A percentile compares a stretch with the other conserved stretches of the same genome.
phyloP scores from a whole-genome alignment of 2,797 vertebrate genomes.

The Pipistrellus pygmaeus region DNA sequence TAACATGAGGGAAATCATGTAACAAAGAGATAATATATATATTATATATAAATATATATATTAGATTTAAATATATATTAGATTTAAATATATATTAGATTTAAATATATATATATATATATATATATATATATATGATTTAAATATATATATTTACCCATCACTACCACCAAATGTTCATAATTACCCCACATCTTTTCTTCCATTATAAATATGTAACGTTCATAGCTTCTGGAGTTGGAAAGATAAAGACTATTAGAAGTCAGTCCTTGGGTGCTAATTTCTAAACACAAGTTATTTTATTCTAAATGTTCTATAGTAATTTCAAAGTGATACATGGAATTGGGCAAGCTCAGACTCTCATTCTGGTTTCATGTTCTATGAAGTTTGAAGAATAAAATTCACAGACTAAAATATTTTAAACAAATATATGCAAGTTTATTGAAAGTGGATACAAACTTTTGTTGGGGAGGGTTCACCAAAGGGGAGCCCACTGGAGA shows the following conservation, averaged over 20 bases:
- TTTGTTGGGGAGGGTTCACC: too few species aligned
- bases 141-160: not conserved
- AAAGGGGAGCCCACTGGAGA: too few species aligned
- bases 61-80: too few species aligned
- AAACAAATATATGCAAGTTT: too few species aligned
- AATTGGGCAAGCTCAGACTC: too few species aligned
- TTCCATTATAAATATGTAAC: not conserved
- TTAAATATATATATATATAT: not conserved
- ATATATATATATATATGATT: too few species aligned
- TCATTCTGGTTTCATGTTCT: too few species aligned
- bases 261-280: not conserved
- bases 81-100: too few species aligned
- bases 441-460: too few species aligned
- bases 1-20: not conserved
- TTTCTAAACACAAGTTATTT: not conserved
- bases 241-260: not conserved
- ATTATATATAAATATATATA: too few species aligned
- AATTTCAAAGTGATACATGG: not conserved
- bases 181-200: not conserved
- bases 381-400: too few species aligned
- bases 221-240: not conserved
- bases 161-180: not conserved
- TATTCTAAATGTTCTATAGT: not conserved
- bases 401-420: too few species aligned
- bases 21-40: not conserved